Percentiles rank a stretch among this genome's conserved stretches.
These are phyloP conservation scores for Gavia stellata DNA, from an alignment of 2,113 vertebrate species.

Conservation along the genomic window DNA sequence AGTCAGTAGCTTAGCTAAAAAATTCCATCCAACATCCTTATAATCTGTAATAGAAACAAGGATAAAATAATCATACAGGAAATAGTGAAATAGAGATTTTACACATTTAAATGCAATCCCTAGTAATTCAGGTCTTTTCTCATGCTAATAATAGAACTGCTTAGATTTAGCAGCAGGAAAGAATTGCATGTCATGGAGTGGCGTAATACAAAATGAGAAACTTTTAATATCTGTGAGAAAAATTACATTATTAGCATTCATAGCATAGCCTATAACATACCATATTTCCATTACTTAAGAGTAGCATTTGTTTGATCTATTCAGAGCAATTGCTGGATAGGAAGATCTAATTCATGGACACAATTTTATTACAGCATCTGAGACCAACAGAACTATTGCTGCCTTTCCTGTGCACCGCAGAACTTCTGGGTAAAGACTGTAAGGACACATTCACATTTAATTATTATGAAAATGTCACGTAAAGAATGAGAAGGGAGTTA, in stretches of 20 bases:
- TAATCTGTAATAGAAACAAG: background rate
- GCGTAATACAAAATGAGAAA: slow-evolving; percentile 27
- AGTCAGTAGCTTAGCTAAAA: background rate
- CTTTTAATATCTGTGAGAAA: slow-evolving; percentile 1
- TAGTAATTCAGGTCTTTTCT: background rate
- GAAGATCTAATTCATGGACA: background rate
- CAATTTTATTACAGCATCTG: background rate
- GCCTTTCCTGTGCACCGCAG: background rate
- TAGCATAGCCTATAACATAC: background rate
- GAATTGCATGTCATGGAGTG: background rate
- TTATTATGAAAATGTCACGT: background rate
- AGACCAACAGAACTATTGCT: background rate
- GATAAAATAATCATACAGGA: background rate
- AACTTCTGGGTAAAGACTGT: background rate
- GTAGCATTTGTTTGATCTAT: slow-evolving; percentile 13
- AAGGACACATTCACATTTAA: background rate
- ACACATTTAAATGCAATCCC: background rate
- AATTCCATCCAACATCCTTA: background rate
- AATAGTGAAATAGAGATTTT: background rate
- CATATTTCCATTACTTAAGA: background rate
- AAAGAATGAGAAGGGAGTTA: background rate
- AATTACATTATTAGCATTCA: slow-evolving; percentile 16
- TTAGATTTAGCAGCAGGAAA: slow-evolving; percentile 24
- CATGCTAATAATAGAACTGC: background rate
- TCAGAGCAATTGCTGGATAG: background rate